Base-by-base conservation (phyloP, 2,113 vertebrate genomes). In the Peromyscus leucopus region DNA sequence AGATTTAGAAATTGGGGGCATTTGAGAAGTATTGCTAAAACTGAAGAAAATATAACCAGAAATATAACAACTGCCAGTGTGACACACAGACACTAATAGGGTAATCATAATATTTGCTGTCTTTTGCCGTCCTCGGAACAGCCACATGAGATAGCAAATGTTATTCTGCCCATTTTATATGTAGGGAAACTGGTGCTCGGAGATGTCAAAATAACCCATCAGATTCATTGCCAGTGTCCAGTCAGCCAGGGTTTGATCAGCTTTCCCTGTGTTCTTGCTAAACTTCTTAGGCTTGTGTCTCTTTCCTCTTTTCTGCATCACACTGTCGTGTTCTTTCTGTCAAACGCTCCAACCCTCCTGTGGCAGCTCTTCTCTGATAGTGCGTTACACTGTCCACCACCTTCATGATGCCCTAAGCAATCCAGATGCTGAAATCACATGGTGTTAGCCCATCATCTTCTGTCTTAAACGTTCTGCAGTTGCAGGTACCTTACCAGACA, bases 1-100 rank as follows among this genome's bases (percentile, higher is more conserved):
- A 67, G 65, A 91, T 94, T 93, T 79, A 89, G 57, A 94, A 90
- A 78, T 51, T 55, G 13, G 82, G 55, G 59, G 71, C 28, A 89
- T 74, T 89, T 90, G 71, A 46, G 51, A 96, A 61, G 48, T 26
- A 31, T 89, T 92, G 75, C 71, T 89, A 92, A 93, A 94, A 65
- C 59, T 75, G 31, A 26, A 57, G 59, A 55, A 90, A 96, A 86
- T 61, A 24, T 46, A 83, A 71, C 93, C 90, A 71, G 71, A n/a
- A 79, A 84, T 79, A 55, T 42, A 90, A 48, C 94, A 92, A 72
- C 55, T 86, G 42, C 36, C 88, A 39, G 2, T 1, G 21, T 63
- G 39, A 57, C 65, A 57, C 24, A 26, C 21, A 78, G 71, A 91
- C 39, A n/a, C 28, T 79, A 79, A 65, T 19, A 2, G 83, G 7